A percentile compares a stretch with the other conserved stretches of the same genome.
Evolutionary conservation across 2,113 vertebrate species (phyloP).

Genomic region (Bolborhynchus lineola): DNA sequence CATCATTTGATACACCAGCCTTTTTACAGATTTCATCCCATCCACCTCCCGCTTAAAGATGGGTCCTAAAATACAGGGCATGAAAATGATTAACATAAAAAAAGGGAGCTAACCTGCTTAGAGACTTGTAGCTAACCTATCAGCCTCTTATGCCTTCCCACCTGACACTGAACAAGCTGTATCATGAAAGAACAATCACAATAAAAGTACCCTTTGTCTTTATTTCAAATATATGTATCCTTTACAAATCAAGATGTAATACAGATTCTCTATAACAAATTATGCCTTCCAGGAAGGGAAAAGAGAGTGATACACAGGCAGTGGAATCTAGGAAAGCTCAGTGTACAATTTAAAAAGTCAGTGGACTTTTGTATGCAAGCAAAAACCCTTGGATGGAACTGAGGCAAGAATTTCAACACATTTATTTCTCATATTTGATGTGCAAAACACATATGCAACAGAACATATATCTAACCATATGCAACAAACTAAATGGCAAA

Average conservation of each 20-base stretch:
- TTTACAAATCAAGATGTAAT: not conserved
- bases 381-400: not conserved
- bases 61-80: not conserved
- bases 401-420: not conserved
- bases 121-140: not conserved
- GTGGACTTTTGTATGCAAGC: not conserved
- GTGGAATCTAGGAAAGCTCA: not conserved
- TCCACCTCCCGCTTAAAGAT: not conserved
- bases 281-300: not conserved
- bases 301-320: not conserved
- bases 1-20: not conserved
- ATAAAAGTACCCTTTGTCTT: not conserved
- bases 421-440: not conserved
- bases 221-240: not conserved
- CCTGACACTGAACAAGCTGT: not conserved
- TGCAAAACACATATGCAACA: not conserved
- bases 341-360: not conserved
- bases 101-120: not conserved
- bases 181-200: not conserved
- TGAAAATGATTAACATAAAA: not conserved
- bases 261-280: not conserved
- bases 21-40: slow-evolving; percentile 15
- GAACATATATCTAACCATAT: not conserved
- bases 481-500: not conserved
- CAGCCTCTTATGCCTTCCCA: not conserved